Base-by-base conservation (phyloP, 2,888 invertebrate genomes). In the Drosophila falleni region DNA sequence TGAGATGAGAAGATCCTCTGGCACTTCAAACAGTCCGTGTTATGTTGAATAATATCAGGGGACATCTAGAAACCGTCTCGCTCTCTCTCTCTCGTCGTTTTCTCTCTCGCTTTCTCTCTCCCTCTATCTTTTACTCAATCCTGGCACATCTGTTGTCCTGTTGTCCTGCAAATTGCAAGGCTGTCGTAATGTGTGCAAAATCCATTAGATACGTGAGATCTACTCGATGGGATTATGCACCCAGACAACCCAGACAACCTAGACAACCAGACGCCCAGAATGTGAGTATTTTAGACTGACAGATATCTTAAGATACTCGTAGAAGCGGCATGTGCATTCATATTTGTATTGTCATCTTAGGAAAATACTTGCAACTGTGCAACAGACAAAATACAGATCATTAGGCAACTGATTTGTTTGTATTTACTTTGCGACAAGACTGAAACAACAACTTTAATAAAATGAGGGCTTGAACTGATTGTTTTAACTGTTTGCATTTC, bases 181-280 rank as follows among this genome's bases (percentile, higher is more conserved):
- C 51, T 46, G 49, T 51, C 49, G 33, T 62, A 83, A 85, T 85
- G 87, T 85, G 84, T 87, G 84, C 84, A 54, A 85, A 85, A 85
- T 85, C 85, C 87, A 85, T 85, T 85, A 80, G 84, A 82, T 75
- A 85, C 87, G 84, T 87, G 76, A 78, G 87, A 85, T 87, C 69
- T 72, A 39, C 62, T 67, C 71, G 78, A 87, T 85, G 62, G 80
- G 81, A 81, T 81, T 83, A 81, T 39, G 54, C 54, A 73, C 44
- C 47, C 46, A 15, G 26, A 33, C 58, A 46, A 23, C 15, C 50
- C 11, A 26, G 29, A 59, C 15, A 31, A 35, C 15, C 51, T 2
- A 53, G 55, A 55, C 55, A 55, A 11, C 9, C 33, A 44, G 55
- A 46, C 55, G 44, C 55, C 44, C 44, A 23, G 55, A 39, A 19